A percentile compares a stretch with the other conserved stretches of the same genome.
Conservation (phyloP, 2,888 invertebrate genomes). For the Sympetrum striolatum region DNA sequence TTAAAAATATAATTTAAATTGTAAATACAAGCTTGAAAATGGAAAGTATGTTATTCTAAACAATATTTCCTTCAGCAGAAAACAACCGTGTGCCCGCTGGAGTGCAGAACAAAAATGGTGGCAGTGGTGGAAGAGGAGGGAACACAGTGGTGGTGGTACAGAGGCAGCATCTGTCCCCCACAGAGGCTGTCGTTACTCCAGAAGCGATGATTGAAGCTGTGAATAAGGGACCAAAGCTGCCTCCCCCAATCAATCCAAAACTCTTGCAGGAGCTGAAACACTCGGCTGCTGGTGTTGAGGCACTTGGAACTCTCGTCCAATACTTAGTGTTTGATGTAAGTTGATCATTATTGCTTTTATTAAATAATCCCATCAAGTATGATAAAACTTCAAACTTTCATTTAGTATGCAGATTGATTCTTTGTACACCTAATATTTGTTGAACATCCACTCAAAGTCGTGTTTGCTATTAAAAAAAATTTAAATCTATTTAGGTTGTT, state of each 20-base stretch:
- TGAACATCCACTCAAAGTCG: too few relatives aligned
- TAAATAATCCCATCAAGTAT: too few relatives aligned
- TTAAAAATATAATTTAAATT: too few relatives aligned
- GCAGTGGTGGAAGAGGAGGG: slow-evolving; percentile 54
- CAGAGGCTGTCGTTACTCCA: neutral
- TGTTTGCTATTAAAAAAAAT: too few relatives aligned
- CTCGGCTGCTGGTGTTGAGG: slow-evolving; percentile 76
- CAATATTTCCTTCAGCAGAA: neutral
- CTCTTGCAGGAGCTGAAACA: slow-evolving; percentile 56
- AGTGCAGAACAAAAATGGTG: slow-evolving; percentile 48
- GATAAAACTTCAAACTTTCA: too few relatives aligned
- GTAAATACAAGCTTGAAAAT: too few relatives aligned
- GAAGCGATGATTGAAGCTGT: slow-evolving; percentile 53
- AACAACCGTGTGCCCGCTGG: neutral
- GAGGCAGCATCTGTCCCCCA: neutral
- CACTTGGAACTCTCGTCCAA: slow-evolving; percentile 82
- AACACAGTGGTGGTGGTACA: slow-evolving; percentile 52
- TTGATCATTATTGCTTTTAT: too few relatives aligned
- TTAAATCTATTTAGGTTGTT: too few relatives aligned
- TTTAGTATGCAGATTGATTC: too few relatives aligned
- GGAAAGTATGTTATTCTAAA: too few relatives aligned
- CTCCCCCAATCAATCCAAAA: slow-evolving; percentile 57
- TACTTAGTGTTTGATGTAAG: slow-evolving; percentile 73
- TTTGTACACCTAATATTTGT: too few relatives aligned
- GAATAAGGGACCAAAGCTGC: slow-evolving; percentile 27